Conservation (phyloP, 2,113 vertebrate genomes). For the Dendrocopos noguchii region DNA sequence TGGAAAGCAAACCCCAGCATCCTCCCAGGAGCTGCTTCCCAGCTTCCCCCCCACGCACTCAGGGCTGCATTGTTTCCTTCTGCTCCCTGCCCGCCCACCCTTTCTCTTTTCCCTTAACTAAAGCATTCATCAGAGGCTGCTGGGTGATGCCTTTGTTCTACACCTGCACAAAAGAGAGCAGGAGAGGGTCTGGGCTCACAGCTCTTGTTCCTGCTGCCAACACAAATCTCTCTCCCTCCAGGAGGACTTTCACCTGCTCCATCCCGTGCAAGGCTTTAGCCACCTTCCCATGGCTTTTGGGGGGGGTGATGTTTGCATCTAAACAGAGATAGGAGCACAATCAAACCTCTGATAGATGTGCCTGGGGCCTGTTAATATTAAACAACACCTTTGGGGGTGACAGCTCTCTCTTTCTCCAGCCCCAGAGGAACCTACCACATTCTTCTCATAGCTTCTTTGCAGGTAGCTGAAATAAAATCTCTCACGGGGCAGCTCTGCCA, state of each 20-base stretch:
- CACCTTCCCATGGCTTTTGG: not conserved
- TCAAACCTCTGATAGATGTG: not conserved
- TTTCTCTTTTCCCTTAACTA: not conserved
- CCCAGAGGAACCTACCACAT: not conserved
- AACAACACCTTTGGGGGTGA: not conserved
- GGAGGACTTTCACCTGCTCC: conserved; percentile 38
- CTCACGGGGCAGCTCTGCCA: not conserved
- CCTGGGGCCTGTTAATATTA: conserved; percentile 25
- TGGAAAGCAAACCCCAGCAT: not conserved
- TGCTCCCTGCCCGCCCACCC: not conserved
- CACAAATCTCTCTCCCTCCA: not conserved
- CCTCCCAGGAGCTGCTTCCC: rapidly evolving
- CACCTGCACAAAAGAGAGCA: not conserved
- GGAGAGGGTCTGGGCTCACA: not conserved
- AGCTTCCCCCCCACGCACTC: not conserved
- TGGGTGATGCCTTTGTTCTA: not conserved
- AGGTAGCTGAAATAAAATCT: conserved; percentile 32
- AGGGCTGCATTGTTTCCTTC: conserved; percentile 18
- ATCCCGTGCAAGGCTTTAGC: not conserved
- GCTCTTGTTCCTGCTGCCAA: not conserved
- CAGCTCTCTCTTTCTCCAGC: not conserved
- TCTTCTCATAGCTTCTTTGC: conserved; percentile 38
- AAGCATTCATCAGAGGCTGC: not conserved
- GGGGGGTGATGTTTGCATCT: not conserved
- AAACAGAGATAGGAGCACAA: not conserved